Evolutionary conservation across 1,140 invertebrate species (phyloP), one percentile per base, ranked within the genome.

Genomic region (Drosophila navojoa): DNA sequence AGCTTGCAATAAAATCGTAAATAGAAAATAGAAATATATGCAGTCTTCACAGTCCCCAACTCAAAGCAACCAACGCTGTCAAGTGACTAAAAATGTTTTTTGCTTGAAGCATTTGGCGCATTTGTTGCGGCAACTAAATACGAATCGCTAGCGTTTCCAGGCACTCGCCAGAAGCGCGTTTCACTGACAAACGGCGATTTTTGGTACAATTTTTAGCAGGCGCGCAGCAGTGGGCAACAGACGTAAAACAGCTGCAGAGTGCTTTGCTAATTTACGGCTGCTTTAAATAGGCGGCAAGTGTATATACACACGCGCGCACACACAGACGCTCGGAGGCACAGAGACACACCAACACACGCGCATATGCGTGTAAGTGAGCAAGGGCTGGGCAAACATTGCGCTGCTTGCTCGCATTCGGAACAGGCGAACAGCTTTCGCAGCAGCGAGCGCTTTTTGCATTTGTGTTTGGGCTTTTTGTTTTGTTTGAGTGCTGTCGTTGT

Each of bases 321-420:
- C 29, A 49, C 15, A 57, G 25, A 19, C 32, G 9, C 7, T 1
- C 19, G 2, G 19, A 32, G 40, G 13, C n/a, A 42, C n/a, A n/a
- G 2, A 42, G 13, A 54, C 35, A 27, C 25, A 57, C 27, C 22
- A 15, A 47, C 44, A 40, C 11, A 19, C 60, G 25, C 35, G 32
- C 47, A 29, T 22, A 22, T 32, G 7, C 19, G 35, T 32, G 35
- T 11, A 54, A 7, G 42, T 62, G 76, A 35, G 69, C 73, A 84
- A 84, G 80, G 81, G 81, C 80, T 84, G 77, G 77, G 71, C 75
- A 86, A 86, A 86, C 53, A 87, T 86, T 78, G 77, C 76, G 82
- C 77, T 82, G 82, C 71, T 86, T 79, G 82, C 81, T 86, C 76
- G 69, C 84, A 67, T 69, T 87, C 69, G 10, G 72, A 87, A 49